A percentile compares a stretch with the other conserved stretches of the same genome.
Evolutionary conservation across 2,797 vertebrate genomes (phyloP).

Genomic region (Melanotaenia maccullochi): DNA sequence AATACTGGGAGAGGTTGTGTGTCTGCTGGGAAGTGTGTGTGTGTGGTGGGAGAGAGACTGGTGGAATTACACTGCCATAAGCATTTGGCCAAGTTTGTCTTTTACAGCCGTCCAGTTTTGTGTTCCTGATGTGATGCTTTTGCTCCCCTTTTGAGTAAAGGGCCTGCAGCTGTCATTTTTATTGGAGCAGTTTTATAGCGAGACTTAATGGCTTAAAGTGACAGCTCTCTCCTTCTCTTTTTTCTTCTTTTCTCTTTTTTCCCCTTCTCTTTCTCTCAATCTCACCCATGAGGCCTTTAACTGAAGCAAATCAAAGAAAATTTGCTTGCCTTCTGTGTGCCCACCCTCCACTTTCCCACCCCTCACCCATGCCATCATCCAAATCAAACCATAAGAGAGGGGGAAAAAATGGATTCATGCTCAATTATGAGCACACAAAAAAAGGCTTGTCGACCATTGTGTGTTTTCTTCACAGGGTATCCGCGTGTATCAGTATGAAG

Average conservation of each 20-base stretch:
- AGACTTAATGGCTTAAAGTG: constrained; percentile 85
- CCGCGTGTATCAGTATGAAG: constrained; percentile 30
- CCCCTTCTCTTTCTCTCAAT: constrained; percentile 20
- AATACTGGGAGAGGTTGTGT: constrained; percentile 67
- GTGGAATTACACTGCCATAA: constrained; percentile 71
- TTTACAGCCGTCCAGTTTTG: constrained; percentile 83
- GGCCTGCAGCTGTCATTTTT: constrained; percentile 87
- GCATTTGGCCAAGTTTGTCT: constrained; percentile 80
- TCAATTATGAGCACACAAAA: constrained; percentile 38
- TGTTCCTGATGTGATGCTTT: constrained; percentile 77
- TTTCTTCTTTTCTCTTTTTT: constrained; percentile 32
- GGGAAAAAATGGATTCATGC: constrained; percentile 11
- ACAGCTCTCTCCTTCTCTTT: constrained; percentile 61
- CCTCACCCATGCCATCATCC: constrained; percentile 39
- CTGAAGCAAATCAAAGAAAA: constrained; percentile 70
- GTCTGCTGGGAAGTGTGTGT: constrained; percentile 58
- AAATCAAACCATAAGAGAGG: constrained; percentile 18
- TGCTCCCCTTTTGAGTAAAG: constrained; percentile 78
- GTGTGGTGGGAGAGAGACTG: constrained; percentile 51
- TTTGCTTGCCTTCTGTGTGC: constrained; percentile 39
- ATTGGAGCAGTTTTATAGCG: constrained; percentile 82
- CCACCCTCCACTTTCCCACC: constrained; percentile 56
- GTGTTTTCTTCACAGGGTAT: constrained; percentile 12
- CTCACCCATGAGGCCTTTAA: constrained; percentile 63
- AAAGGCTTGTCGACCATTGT: constrained; percentile 5